A percentile compares a stretch with the other conserved stretches of the same genome.
Evolutionary conservation across 2,113 vertebrate species (phyloP).

Genomic region (Saguinus imperator): DNA sequence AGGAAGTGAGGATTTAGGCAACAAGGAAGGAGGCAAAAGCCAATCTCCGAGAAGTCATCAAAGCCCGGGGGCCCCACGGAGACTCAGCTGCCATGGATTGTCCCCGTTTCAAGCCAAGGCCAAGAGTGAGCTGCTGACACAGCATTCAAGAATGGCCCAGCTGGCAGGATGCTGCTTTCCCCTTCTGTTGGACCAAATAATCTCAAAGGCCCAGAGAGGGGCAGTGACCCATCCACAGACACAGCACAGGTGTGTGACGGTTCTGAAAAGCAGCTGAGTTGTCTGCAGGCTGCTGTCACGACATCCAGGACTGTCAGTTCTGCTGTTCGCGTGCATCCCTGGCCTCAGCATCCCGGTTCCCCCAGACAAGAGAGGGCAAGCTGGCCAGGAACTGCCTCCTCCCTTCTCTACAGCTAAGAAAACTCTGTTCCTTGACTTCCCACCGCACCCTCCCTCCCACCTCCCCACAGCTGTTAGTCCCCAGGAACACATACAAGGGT

Average conservation of each 20-base stretch:
- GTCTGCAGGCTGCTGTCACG: background rate
- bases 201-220: background rate
- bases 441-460: background rate
- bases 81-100: background rate
- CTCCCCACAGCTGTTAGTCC: background rate
- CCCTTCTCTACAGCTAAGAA: background rate
- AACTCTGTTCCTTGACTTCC: background rate
- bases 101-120: too few species aligned
- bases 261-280: background rate
- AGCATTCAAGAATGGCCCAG: background rate
- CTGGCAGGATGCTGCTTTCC: background rate
- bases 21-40: background rate
- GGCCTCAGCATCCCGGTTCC: background rate
- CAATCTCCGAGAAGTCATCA: background rate
- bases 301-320: background rate
- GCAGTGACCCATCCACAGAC: background rate
- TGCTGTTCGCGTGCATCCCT: background rate
- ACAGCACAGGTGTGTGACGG: fast-evolving
- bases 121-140: background rate
- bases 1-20: background rate
- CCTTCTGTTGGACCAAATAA: background rate
- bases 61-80: background rate
- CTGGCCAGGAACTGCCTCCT: background rate
- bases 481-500: background rate
- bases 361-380: background rate